These are phyloP conservation scores for Leptoclinus maculatus DNA, from an alignment of 2,797 vertebrate genomes.

Conservation along the genomic window DNA sequence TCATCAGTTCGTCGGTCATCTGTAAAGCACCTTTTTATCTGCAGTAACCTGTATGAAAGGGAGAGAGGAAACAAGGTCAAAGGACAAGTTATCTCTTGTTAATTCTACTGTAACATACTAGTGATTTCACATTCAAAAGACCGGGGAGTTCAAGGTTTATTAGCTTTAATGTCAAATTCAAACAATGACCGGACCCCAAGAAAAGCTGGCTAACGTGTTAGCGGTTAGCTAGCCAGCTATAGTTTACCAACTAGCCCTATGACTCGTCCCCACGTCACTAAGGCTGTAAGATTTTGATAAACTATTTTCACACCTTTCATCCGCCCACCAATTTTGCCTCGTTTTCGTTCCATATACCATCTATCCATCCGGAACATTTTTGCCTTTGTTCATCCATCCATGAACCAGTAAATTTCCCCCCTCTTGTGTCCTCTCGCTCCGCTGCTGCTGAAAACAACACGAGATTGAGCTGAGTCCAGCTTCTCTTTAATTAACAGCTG, in stretches of 20 bases:
- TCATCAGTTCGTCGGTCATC: neutral
- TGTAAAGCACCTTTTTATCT: neutral
- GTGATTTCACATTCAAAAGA: neutral
- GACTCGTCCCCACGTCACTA: neutral
- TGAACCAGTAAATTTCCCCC: slow-evolving; percentile 15
- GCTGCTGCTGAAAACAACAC: slow-evolving; percentile 36
- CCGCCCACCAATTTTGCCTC: neutral
- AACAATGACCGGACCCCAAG: neutral
- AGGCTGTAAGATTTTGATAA: neutral
- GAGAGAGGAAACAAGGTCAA: neutral
- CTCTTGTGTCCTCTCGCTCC: slow-evolving; percentile 17
- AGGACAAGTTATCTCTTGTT: neutral
- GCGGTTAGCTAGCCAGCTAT: neutral
- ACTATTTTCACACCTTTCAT: neutral
- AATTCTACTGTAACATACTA: neutral
- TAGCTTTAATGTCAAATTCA: neutral
- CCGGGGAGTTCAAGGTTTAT: neutral
- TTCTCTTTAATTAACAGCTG: slow-evolving; percentile 52
- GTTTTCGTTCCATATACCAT: neutral
- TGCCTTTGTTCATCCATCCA: slow-evolving; percentile 4
- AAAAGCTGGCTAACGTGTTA: neutral
- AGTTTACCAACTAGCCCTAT: neutral
- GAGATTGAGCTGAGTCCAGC: slow-evolving; percentile 32
- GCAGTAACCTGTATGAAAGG: neutral
- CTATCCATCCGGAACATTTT: neutral